Percentiles rank a stretch among this genome's conserved stretches.
Evolutionary conservation across 2,888 invertebrate genomes (phyloP).

Genomic region (Fragum sueziense): DNA sequence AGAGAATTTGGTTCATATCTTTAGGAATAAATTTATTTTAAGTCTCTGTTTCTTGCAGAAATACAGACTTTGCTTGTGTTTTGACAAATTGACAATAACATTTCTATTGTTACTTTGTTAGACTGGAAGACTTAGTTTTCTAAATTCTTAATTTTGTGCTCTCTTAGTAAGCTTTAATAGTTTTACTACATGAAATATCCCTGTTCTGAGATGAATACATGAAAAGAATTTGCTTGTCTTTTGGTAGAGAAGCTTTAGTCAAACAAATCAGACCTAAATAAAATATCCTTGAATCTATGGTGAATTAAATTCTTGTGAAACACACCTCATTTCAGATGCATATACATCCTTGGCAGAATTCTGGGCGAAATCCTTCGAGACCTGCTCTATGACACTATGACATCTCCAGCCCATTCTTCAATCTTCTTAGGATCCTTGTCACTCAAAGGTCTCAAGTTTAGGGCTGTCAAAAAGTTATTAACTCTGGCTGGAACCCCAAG

Average conservation of each 20-base stretch:
- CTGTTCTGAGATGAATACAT: no score
- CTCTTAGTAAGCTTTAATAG: background rate
- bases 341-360: constrained; percentile 2
- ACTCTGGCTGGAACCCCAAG: constrained; percentile 15
- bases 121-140: no score
- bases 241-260: no score
- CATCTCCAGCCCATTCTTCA: constrained; percentile 16
- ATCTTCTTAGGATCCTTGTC: constrained; percentile 1
- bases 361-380: background rate
- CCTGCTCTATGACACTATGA: background rate
- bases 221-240: no score
- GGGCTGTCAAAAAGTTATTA: constrained; percentile 7
- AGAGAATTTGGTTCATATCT: no score
- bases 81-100: no score
- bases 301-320: background rate
- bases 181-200: background rate
- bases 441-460: background rate
- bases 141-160: background rate
- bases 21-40: background rate
- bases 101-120: no score
- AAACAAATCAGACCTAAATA: no score
- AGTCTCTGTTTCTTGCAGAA: background rate
- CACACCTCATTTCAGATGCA: background rate
- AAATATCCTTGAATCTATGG: background rate
- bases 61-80: background rate